These are phyloP conservation scores for Ginglymostoma cirratum DNA, from an alignment of 2,113 vertebrate species.

Conservation along the genomic window DNA sequence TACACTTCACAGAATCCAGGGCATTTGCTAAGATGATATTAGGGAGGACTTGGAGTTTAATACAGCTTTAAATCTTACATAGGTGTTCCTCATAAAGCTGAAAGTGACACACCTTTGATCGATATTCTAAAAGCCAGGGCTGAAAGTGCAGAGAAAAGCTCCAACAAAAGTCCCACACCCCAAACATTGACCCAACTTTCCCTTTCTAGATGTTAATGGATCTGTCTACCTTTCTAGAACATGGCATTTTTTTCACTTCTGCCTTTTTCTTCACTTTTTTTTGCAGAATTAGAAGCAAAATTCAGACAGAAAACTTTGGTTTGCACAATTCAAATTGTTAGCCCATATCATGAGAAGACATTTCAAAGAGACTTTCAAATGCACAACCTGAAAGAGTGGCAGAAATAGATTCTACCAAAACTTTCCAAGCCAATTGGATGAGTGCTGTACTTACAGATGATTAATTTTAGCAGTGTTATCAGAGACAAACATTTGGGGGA, in stretches of 20 bases:
- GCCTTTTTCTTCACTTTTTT: neutral
- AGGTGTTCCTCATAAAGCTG: neutral
- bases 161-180: neutral
- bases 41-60: neutral
- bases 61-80: neutral
- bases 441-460: neutral
- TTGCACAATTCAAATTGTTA: neutral
- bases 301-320: neutral
- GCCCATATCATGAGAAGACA: neutral
- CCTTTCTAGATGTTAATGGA: neutral
- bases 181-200: neutral
- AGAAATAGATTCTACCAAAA: neutral
- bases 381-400: neutral
- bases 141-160: neutral
- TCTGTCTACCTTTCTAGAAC: neutral
- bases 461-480: neutral
- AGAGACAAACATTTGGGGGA: neutral
- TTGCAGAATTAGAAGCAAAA: neutral
- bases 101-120: neutral
- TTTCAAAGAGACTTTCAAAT: neutral
- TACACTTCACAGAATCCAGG: constrained; percentile 12
- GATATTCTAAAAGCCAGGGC: neutral
- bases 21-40: neutral
- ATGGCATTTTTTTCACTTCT: neutral
- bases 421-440: neutral